Evolutionary conservation across 2,888 invertebrate genomes (phyloP), one percentile per base, ranked within the genome.

Genomic region (Chironomus tentans): DNA sequence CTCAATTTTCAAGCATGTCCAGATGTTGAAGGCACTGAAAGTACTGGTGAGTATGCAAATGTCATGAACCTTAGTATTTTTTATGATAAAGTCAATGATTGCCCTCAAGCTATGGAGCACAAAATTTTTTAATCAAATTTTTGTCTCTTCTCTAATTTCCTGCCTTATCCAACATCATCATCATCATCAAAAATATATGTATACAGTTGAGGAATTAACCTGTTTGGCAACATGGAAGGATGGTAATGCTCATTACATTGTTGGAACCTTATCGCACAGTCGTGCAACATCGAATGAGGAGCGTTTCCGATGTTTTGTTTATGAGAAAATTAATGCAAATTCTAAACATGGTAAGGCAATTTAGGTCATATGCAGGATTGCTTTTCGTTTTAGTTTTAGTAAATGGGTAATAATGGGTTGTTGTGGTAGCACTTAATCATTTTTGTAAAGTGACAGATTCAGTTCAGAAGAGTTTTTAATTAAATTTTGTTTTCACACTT

Each of bases 281-380:
- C 92, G 92, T 84, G 91, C 91, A 74, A 91, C 92, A 78, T 91
- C 91, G 81, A 91, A 92, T 84, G 93, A 94, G 82, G 93, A 94
- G 83, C 88, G 93, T 78, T 95, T 93, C 85, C 87, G 94, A 78
- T 95, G 95, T 85, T 94, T 94, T 85, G 94, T 94, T 77, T 93
- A 92, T 85, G 93, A 93, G 85, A 90, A 90, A 86, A 88, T 88
- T 78, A 87, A 87, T 82, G 85, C 86, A 83, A 85, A 84, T 22
- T 22, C 47, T 80, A 72, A 72, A 38, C 72, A 77, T 50, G 77
- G 77, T 72, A 22, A 72, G 72, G 24, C 28, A 61, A 72, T 72
- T 72, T 62, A 15, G 61, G 72, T 72, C 72, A 62, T 13, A n/a
- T 18, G 18, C 15, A 56, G 56, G 18, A 50, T 22, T 13, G 65